Base-by-base conservation (phyloP, 92 coral and sea anemone genomes). In the Palythoa grandis region DNA sequence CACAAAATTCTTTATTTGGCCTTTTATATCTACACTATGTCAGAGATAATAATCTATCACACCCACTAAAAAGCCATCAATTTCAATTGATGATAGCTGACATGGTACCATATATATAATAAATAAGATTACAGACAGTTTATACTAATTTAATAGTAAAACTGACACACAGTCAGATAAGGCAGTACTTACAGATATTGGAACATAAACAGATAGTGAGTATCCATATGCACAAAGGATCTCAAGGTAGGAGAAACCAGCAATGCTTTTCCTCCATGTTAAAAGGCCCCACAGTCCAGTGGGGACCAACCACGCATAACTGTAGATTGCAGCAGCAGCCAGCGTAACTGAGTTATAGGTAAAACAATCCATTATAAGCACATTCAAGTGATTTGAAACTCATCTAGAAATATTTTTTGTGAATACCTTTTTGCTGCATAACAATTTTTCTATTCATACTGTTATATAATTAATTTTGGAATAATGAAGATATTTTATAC, bases 161-260 rank as follows among this genome's bases (percentile, higher is more conserved):
- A 63, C 11, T 63, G 3, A 23, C 19, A n/a, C 22, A 63, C 25
- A 63, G 8, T 63, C 5, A 19, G 4, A 56, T 10, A 58, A 0
- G 14, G 6, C 14, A 16, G 39, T 72, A 88, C 98, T 87, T 89
- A 97, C 99, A 72, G 99, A 97, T 71, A 97, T 93, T 70, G 99
- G 99, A 60, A 97, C 86, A 66, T 95, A 97, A 16, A 97, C 93
- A 20, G 96, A 97, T 54, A 97, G 86, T 24, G 99, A 97, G 90
- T 97, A 97, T 25, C 99, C 99, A 69, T 97, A 97, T 29, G 95
- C 98, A 92, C 99, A 95, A 19, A 97, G 90, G 83, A 97, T 97
- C 77, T 97, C 99, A 91, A 97, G 87, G 76, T 91, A 97, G 3
- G 99, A 97, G 72, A 95, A 97, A 19, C 99, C 98, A 43, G 98